Percentiles rank a stretch among this genome's conserved stretches.
Conservation (phyloP, 1,140 invertebrate genomes). For the Scaptomyza hsui region DNA sequence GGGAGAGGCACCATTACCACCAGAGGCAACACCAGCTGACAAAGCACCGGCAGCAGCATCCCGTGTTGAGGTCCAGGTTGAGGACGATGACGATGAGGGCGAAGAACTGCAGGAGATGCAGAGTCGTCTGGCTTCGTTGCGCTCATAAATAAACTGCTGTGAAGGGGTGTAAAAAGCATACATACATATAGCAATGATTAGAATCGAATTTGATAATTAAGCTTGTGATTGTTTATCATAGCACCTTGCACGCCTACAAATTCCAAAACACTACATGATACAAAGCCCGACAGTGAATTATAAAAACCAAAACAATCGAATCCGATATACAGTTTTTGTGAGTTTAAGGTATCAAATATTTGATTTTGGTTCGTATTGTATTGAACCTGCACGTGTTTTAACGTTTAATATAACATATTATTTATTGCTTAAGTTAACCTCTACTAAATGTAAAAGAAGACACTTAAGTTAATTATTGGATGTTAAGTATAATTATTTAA, state of each 20-base stretch:
- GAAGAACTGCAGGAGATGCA: conserved; percentile 85
- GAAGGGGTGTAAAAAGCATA: neutral
- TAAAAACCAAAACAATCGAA: conserved; percentile 53
- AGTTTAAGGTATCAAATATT: conserved; percentile 48
- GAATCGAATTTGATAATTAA: conserved; percentile 28
- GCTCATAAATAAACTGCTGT: conserved; percentile 70
- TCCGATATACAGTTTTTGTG: conserved; percentile 26
- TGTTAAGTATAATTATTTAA: neutral
- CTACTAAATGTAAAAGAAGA: conserved; percentile 50
- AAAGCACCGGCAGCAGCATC: conserved; percentile 84
- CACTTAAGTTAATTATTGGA: conserved; percentile 3
- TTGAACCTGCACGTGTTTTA: conserved; percentile 49
- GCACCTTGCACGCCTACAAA: conserved; percentile 31
- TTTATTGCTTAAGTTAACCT: conserved; percentile 70
- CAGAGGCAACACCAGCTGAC: conserved; percentile 86
- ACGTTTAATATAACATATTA: conserved; percentile 51
- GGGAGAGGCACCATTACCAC: conserved; percentile 93
- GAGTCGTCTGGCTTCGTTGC: conserved; percentile 81
- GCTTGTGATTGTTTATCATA: conserved; percentile 45
- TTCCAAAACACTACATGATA: conserved; percentile 26
- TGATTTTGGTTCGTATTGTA: conserved; percentile 43
- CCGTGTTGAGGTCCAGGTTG: conserved; percentile 48
- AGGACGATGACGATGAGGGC: conserved; percentile 84
- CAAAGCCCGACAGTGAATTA: conserved; percentile 28
- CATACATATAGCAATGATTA: conserved; percentile 15